These are phyloP conservation scores for Mechanitis messenoides DNA, from an alignment of 2,888 invertebrate species.

Conservation along the genomic window DNA sequence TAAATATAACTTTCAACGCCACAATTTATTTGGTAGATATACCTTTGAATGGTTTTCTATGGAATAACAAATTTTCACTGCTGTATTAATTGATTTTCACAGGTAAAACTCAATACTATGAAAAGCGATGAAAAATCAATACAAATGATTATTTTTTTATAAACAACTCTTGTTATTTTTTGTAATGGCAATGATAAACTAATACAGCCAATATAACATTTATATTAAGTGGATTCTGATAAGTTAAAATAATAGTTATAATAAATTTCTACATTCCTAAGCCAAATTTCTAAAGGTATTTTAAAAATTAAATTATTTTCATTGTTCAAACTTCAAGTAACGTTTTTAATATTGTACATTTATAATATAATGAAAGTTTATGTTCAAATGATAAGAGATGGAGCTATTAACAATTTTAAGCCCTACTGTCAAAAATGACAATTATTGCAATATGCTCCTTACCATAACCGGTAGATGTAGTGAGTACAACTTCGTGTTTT, in stretches of 20 bases:
- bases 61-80: constrained; percentile 25
- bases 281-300: too few relatives aligned
- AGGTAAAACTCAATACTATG: constrained; percentile 30
- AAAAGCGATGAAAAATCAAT: constrained; percentile 63
- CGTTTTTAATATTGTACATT: too few relatives aligned
- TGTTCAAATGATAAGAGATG: background rate
- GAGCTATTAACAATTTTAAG: background rate
- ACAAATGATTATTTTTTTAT: constrained; percentile 59
- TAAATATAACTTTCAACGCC: constrained; percentile 14
- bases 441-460: too few relatives aligned
- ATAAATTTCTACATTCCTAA: too few relatives aligned
- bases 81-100: constrained; percentile 33
- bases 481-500: too few relatives aligned
- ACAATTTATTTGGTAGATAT: constrained; percentile 10
- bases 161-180: constrained; percentile 39
- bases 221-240: background rate
- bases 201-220: constrained; percentile 16
- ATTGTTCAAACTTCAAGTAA: too few relatives aligned
- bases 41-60: constrained; percentile 22
- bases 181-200: constrained; percentile 30
- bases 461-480: too few relatives aligned
- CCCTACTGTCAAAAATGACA: too few relatives aligned
- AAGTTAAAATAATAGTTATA: too few relatives aligned
- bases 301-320: too few relatives aligned
- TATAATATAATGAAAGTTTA: too few relatives aligned